A percentile compares a stretch with the other conserved stretches of the same genome.
These are phyloP conservation scores for Drosophila anceps DNA, from an alignment of 2,888 invertebrate genomes.

Conservation along the genomic window DNA sequence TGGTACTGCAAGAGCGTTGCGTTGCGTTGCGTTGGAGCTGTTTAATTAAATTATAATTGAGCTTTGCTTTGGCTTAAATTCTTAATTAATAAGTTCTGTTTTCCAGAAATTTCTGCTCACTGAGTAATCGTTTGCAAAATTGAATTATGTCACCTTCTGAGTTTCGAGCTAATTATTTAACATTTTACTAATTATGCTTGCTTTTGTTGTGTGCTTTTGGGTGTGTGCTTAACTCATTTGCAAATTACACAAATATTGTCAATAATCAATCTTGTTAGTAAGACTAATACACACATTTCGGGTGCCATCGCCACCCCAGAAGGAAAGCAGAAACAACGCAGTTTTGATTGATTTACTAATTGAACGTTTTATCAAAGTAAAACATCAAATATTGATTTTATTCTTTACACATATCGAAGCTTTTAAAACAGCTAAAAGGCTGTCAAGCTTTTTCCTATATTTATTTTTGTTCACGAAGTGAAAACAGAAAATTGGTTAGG, in stretches of 20 bases:
- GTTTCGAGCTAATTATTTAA: constrained; percentile 16
- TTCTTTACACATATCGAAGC: constrained; percentile 18
- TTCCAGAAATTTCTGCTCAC: not conserved
- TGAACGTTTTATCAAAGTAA: constrained; percentile 60
- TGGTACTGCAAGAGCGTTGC: not conserved
- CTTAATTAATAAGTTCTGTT: not conserved
- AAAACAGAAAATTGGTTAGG: not conserved
- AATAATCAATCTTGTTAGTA: constrained; percentile 2
- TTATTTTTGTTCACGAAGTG: not conserved
- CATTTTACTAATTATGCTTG: constrained; percentile 10
- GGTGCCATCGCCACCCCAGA: not conserved
- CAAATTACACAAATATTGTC: constrained; percentile 63
- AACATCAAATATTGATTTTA: constrained; percentile 69
- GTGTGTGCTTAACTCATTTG: constrained; percentile 26
- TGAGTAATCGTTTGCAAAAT: not conserved
- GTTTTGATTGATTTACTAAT: constrained; percentile 64
- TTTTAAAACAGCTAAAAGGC: not conserved
- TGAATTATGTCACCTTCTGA: not conserved
- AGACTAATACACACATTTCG: constrained; percentile 18
- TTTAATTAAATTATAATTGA: constrained; percentile 1
- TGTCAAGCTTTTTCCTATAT: not conserved
- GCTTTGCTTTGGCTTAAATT: not conserved
- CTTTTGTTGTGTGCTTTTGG: constrained; percentile 18
- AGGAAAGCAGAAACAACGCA: not conserved
- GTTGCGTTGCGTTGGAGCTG: not conserved